These are phyloP conservation scores for Garra rufa DNA, from an alignment of 2,113 vertebrate genomes.

Conservation along the genomic window DNA sequence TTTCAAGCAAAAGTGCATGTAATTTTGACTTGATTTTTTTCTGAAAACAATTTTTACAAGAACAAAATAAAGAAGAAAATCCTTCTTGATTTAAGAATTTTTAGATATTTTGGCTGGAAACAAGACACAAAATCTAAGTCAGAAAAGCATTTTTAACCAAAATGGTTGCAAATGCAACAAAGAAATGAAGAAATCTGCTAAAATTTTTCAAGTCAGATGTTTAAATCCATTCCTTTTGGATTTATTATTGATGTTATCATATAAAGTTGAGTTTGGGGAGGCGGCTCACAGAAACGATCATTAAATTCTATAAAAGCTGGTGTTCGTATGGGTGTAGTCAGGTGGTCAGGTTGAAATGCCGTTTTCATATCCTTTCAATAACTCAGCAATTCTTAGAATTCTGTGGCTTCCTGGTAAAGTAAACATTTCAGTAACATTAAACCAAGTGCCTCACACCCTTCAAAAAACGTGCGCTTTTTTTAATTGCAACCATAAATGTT, in stretches of 20 bases:
- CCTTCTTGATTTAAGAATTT: no score
- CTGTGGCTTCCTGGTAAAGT: constrained; percentile 26
- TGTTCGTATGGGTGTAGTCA: neutral
- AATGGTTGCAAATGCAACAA: neutral
- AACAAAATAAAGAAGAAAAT: no score
- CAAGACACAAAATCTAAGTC: no score
- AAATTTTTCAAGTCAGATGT: constrained; percentile 3
- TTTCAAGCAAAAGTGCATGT: no score
- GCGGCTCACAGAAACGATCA: neutral
- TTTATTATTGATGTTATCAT: constrained; percentile 10
- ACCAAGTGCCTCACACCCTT: constrained; percentile 29
- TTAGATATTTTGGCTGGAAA: no score
- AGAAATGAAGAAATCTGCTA: no score
- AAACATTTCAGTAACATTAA: constrained; percentile 47
- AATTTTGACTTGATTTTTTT: no score
- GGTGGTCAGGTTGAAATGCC: neutral
- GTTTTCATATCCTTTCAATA: constrained; percentile 51
- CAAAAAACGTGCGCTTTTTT: constrained; percentile 21
- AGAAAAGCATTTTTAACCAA: no score
- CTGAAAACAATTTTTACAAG: no score
- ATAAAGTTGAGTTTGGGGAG: neutral
- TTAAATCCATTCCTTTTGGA: constrained; percentile 8
- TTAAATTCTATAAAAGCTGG: neutral
- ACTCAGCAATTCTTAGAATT: constrained; percentile 32
- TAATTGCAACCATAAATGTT: constrained; percentile 1